phyloP scores from a whole-genome alignment of 2,113 vertebrate species.

The Zapus hudsonius region DNA sequence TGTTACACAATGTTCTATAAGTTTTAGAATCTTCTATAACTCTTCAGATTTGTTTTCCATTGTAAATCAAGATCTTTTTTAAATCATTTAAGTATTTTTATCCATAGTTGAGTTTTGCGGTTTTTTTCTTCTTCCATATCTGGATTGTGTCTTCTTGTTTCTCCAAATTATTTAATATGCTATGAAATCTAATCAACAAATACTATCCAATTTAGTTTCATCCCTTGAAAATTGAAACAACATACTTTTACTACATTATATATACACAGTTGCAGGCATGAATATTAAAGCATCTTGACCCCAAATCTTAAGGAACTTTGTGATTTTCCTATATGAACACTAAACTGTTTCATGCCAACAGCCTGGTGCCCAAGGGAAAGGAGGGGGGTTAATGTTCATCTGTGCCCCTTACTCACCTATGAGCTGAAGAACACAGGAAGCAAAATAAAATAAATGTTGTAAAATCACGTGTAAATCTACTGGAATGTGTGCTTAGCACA shows the following conservation, averaged over 20 bases:
- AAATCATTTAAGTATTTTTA: neutral
- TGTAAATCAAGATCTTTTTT: neutral
- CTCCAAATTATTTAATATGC: conserved; percentile 46
- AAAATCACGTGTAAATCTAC: neutral
- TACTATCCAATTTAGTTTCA: neutral
- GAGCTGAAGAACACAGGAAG: neutral
- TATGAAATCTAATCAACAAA: conserved; percentile 35
- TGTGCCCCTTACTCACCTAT: neutral
- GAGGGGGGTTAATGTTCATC: too few relatives aligned
- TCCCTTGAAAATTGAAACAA: conserved; percentile 49
- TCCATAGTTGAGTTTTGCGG: conserved; percentile 36
- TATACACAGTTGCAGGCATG: neutral
- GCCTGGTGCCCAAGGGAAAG: neutral
- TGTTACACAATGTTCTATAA: conserved; percentile 23
- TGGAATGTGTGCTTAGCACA: conserved; percentile 38
- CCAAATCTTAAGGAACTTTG: neutral
- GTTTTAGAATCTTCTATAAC: conserved; percentile 11
- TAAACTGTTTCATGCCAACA: neutral
- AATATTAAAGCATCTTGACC: neutral
- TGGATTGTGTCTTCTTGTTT: neutral
- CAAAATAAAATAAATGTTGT: neutral
- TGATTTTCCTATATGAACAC: neutral
- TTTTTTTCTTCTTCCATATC: neutral
- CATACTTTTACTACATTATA: neutral
- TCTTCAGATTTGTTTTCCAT: conserved; percentile 16